Evolutionary conservation across 1,140 invertebrate species (phyloP).

Genomic region (Epicauta chinensis): DNA sequence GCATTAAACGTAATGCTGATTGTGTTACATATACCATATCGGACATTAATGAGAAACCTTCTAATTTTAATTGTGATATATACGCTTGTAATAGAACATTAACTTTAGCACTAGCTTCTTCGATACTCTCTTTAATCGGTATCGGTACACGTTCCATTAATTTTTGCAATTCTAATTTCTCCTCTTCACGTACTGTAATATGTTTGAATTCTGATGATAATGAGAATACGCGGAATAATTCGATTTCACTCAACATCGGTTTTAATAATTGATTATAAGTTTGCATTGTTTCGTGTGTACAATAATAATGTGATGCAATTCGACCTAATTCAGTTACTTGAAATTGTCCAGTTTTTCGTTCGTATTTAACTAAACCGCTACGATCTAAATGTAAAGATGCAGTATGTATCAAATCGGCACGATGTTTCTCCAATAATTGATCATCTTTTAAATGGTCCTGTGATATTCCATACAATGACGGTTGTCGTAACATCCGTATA

Average conservation of each 20-base stretch:
- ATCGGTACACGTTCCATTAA: constrained; percentile 97
- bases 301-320: constrained; percentile 98
- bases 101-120: constrained; percentile 97
- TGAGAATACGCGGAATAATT: constrained; percentile 97
- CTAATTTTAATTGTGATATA: constrained; percentile 96
- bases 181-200: constrained; percentile 94
- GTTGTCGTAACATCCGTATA: constrained; percentile 80
- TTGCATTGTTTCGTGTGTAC: constrained; percentile 93
- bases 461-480: constrained; percentile 83
- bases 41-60: constrained; percentile 97
- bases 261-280: constrained; percentile 97
- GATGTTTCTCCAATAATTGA: constrained; percentile 75
- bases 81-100: constrained; percentile 95
- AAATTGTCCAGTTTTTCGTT: constrained; percentile 90
- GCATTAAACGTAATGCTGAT: constrained; percentile 88
- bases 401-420: constrained; percentile 95
- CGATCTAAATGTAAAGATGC: constrained; percentile 88
- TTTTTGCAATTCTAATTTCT: constrained; percentile 96
- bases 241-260: constrained; percentile 95
- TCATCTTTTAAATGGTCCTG: constrained; percentile 77
- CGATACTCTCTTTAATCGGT: constrained; percentile 98
- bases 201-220: constrained; percentile 92
- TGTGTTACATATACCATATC: constrained; percentile 99
- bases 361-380: constrained; percentile 92
- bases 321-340: constrained; percentile 86